Base-by-base conservation (phyloP, 2,888 invertebrate genomes). In the Heliconius ethilla region DNA sequence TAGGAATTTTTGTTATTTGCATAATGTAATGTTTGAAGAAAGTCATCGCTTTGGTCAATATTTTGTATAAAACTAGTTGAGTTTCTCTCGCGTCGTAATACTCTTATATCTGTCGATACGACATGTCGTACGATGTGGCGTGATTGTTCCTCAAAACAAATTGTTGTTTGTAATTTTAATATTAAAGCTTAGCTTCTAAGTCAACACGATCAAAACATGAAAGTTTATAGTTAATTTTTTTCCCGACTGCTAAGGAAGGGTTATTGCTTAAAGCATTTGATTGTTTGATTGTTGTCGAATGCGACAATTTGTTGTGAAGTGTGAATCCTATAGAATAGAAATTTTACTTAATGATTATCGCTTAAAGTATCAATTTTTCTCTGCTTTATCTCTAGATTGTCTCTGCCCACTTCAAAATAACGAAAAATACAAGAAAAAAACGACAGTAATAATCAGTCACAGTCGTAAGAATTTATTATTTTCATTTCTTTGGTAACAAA, bases 1-100 rank as follows among this genome's bases (percentile, higher is more conserved):
- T n/a, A n/a, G n/a, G n/a, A n/a, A n/a, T n/a, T n/a, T n/a, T 55
- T 63, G 72, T 27, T 83, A 81, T 86, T 85, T 84, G 83, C 85
- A 84, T 86, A 85, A 83, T 63, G 63, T 63, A 27, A 63, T 79
- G 63, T 67, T 55, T 76, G 82, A 82, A 82, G 82, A 83, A 83
- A 83, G 82, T 65, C 76, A 77, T 37, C 75, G 74, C 74, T 75
- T 62, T 76, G 55, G 40, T 66, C 66, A 65, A 63, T 76, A 76
- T 73, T 76, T 78, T 75, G 75, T 59, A 76, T 76, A 37, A 51
- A 67, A 77, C 77, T 62, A 25, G 76, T 78, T 62, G 27, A 69
- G 77, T 79, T 77, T 79, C 79, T 70, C 79, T 77, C 77, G 59
- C 45, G 70, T 66, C 65, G 75, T 70, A 27, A 25, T 69, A n/a